These are phyloP conservation scores for Passerculus sandwichensis DNA, from an alignment of 2,797 vertebrate species.

Conservation along the genomic window DNA sequence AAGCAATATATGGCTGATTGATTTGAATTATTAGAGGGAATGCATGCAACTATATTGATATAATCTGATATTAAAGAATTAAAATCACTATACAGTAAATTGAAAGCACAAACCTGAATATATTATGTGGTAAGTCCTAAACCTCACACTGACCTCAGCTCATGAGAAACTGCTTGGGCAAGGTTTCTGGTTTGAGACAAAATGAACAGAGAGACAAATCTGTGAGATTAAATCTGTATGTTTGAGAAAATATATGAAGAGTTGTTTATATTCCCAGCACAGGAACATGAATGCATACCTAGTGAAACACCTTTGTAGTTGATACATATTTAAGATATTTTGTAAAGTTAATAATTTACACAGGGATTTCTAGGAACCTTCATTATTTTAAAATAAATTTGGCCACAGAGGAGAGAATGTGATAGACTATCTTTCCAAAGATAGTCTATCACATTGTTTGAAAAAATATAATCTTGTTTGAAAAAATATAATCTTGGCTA, in stretches of 20 bases:
- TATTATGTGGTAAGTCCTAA: slow-evolving; percentile 51
- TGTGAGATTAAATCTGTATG: not conserved
- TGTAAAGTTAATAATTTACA: slow-evolving; percentile 28
- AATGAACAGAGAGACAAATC: slow-evolving; percentile 34
- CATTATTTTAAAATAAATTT: not conserved
- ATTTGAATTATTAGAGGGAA: slow-evolving; percentile 65
- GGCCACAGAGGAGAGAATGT: not conserved
- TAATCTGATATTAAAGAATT: slow-evolving; percentile 61
- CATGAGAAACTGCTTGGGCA: slow-evolving; percentile 51
- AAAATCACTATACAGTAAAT: slow-evolving; percentile 64
- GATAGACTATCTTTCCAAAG: not conserved
- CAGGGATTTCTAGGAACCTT: not conserved
- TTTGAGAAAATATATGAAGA: not conserved
- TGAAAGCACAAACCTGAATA: slow-evolving; percentile 58
- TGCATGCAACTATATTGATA: slow-evolving; percentile 34
- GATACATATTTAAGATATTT: slow-evolving; percentile 15
- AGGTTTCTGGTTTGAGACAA: slow-evolving; percentile 63
- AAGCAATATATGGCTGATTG: slow-evolving; percentile 37
- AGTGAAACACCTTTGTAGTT: slow-evolving; percentile 13
- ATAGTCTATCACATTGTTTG: not conserved
- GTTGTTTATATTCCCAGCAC: slow-evolving; percentile 37
- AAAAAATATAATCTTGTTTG: not conserved
- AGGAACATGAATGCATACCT: slow-evolving; percentile 40
- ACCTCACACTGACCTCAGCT: slow-evolving; percentile 65
- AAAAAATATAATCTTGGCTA: not conserved